Evolutionary conservation across 1,140 invertebrate species (phyloP).

Genomic region (Pseudomyrmex sp.): DNA sequence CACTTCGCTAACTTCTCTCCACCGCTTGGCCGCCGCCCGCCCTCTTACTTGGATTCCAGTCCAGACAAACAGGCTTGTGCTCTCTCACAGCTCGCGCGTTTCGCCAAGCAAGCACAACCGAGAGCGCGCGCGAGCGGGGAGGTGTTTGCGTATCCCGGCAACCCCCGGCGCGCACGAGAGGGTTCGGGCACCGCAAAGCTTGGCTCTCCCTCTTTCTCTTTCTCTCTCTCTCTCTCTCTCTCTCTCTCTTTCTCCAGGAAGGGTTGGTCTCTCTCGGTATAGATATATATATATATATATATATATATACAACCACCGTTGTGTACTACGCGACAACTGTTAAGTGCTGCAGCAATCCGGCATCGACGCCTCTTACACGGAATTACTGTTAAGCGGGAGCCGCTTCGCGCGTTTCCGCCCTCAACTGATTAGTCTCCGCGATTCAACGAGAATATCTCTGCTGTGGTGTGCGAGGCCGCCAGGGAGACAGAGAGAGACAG

Average conservation of each 20-base stretch:
- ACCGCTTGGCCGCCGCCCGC: not conserved
- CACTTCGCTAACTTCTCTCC: constrained; percentile 34
- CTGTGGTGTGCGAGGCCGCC: not conserved
- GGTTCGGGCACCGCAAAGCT: constrained; percentile 23
- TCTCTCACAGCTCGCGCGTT: constrained; percentile 58
- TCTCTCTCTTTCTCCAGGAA: no score
- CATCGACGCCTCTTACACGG: constrained; percentile 80
- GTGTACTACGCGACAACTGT: constrained; percentile 75
- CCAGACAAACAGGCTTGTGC: constrained; percentile 70
- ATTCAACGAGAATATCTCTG: constrained; percentile 46
- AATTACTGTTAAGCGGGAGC: constrained; percentile 78
- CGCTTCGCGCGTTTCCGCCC: constrained; percentile 51
- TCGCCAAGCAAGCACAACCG: constrained; percentile 70
- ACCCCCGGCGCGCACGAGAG: constrained; percentile 22
- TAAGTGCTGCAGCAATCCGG: constrained; percentile 79
- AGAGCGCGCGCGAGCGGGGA: constrained; percentile 14
- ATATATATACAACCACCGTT: constrained; percentile 30
- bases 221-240: no score
- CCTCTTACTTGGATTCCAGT: constrained; percentile 68
- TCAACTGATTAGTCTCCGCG: constrained; percentile 63
- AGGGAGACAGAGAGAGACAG: no score
- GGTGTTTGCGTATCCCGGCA: constrained; percentile 69
- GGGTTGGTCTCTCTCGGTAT: constrained; percentile 54
- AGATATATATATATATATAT: no score
- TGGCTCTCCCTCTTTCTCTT: constrained; percentile 35